Evolutionary conservation across 2,888 invertebrate species (phyloP).

Genomic region (Euproctis similis): DNA sequence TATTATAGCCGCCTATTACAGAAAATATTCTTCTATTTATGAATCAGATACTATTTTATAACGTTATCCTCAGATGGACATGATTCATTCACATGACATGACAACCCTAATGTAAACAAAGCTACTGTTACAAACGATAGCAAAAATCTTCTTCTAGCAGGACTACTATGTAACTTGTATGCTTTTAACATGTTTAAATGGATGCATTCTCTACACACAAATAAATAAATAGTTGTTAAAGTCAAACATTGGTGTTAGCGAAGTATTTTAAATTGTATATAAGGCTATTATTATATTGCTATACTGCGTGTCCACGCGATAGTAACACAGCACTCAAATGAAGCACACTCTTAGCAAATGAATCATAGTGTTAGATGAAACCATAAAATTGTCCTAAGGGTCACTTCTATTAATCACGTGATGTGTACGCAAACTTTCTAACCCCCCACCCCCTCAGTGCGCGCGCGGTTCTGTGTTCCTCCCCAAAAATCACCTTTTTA

Average conservation of each 20-base stretch:
- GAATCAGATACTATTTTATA: constrained; percentile 23
- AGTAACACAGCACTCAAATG: constrained; percentile 30
- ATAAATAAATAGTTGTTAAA: too few relatives aligned
- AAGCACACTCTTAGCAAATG: constrained; percentile 11
- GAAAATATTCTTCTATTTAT: constrained; percentile 18
- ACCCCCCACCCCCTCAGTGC: too few relatives aligned
- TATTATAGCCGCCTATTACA: constrained; percentile 19
- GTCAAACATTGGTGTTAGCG: constrained; percentile 43
- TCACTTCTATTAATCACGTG: too few relatives aligned
- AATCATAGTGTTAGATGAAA: constrained; percentile 13
- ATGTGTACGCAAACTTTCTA: too few relatives aligned
- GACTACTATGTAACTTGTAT: constrained; percentile 36
- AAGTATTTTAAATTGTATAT: constrained; percentile 34
- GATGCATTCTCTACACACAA: constrained; percentile 26
- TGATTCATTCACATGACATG: background rate
- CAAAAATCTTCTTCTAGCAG: constrained; percentile 38
- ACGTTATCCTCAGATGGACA: constrained; percentile 9
- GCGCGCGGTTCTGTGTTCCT: too few relatives aligned
- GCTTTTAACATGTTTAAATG: constrained; percentile 19
- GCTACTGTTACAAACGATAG: constrained; percentile 15
- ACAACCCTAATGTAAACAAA: constrained; percentile 17
- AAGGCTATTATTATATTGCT: constrained; percentile 45
- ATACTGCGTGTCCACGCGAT: constrained; percentile 33
- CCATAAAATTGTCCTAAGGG: too few relatives aligned
- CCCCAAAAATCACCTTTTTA: too few relatives aligned